Evolutionary conservation across 1,140 invertebrate species (phyloP).

Genomic region (Antheraea mylitta): DNA sequence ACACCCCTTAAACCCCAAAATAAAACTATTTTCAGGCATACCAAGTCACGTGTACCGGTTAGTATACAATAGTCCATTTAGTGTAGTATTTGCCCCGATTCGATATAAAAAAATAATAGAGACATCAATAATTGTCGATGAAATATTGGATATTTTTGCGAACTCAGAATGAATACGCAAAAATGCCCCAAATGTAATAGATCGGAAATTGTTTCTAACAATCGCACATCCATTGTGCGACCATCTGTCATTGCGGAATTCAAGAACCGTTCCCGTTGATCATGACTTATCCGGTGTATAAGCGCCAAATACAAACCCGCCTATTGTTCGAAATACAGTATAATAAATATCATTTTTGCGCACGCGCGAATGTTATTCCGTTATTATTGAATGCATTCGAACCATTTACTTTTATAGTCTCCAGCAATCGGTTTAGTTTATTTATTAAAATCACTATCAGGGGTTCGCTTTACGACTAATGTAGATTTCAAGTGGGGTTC

Average conservation of each 20-base stretch:
- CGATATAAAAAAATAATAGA: neutral
- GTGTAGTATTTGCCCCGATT: neutral
- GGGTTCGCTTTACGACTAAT: conserved; percentile 61
- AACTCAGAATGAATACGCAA: conserved; percentile 54
- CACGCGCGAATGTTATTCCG: conserved; percentile 48
- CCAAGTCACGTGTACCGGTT: too few relatives aligned
- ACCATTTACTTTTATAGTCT: conserved; percentile 15
- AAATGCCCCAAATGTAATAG: conserved; percentile 51
- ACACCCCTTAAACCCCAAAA: too few relatives aligned
- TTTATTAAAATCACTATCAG: conserved; percentile 67
- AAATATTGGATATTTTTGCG: conserved; percentile 41
- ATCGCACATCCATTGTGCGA: conserved; percentile 52
- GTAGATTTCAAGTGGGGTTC: conserved; percentile 53
- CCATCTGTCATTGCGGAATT: conserved; percentile 66
- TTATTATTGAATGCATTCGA: conserved; percentile 42
- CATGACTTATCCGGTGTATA: conserved; percentile 37
- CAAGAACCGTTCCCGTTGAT: conserved; percentile 54
- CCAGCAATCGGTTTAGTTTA: conserved; percentile 64
- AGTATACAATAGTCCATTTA: too few relatives aligned
- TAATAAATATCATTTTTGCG: conserved; percentile 41
- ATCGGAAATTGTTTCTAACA: conserved; percentile 58
- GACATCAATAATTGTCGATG: conserved; percentile 32
- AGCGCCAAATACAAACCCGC: conserved; percentile 38
- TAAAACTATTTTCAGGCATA: too few relatives aligned
- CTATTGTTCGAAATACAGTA: conserved; percentile 41